phyloP scores from a whole-genome alignment of 2,888 invertebrate species.

The Lasioglossum pauxillum region DNA sequence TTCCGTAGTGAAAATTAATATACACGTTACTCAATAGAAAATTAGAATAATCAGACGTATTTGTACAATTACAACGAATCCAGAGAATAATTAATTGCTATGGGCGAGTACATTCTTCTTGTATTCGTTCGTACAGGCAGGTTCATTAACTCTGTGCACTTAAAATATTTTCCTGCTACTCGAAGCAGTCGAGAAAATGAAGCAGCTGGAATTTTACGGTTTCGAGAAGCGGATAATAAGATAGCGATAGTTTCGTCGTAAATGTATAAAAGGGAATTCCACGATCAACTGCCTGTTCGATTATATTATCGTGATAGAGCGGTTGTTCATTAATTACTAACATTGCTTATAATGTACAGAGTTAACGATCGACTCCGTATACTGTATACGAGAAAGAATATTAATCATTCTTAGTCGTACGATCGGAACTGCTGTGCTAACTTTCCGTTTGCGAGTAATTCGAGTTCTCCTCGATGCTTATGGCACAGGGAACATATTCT shows the following conservation, averaged over 20 bases:
- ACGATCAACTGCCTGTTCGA: background rate
- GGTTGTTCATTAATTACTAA: slow-evolving; percentile 1
- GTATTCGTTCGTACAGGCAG: background rate
- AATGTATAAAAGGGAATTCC: background rate
- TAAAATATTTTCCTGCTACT: background rate
- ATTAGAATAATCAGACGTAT: slow-evolving; percentile 27
- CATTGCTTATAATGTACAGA: slow-evolving; percentile 39
- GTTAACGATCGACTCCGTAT: slow-evolving; percentile 14
- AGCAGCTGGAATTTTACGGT: background rate
- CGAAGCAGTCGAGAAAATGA: background rate
- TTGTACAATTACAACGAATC: slow-evolving; percentile 10
- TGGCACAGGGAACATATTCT: slow-evolving; percentile 77
- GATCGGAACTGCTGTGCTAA: slow-evolving; percentile 59
- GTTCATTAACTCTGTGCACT: slow-evolving; percentile 1
- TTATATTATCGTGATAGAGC: background rate
- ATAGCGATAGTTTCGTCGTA: background rate
- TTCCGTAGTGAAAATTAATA: background rate
- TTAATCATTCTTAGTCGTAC: slow-evolving; percentile 34
- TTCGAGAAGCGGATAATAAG: background rate
- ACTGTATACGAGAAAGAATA: slow-evolving; percentile 20
- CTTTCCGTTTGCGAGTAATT: slow-evolving; percentile 75
- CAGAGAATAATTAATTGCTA: background rate
- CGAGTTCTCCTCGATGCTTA: slow-evolving; percentile 75
- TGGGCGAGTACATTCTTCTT: slow-evolving; percentile 16
- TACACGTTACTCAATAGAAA: slow-evolving; percentile 2